Base-by-base conservation (phyloP, 2,113 vertebrate species). In the Daubentonia madagascariensis region DNA sequence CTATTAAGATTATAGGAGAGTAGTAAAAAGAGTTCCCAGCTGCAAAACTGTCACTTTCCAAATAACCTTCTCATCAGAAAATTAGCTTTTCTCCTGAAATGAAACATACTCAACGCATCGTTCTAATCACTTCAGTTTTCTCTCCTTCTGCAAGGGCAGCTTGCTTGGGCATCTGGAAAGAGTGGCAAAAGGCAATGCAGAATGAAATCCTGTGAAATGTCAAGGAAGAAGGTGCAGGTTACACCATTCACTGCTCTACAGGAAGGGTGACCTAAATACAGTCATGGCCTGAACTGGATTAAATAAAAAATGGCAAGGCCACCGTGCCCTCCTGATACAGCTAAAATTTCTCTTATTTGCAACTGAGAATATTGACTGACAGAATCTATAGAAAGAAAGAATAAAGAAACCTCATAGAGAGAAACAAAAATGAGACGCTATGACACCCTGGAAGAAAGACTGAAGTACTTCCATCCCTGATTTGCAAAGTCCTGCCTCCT, bases 51-150 rank as follows among this genome's bases (percentile, higher is more conserved):
- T 87, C 97, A 79, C 70, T 92, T 92, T 79, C 84, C 75, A 92
- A 96, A 72, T 94, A 92, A 90, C 84, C 79, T 92, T 54, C 9
- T 95, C 70, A 70, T 63, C 52, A 92, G 87, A 83, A 97, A 91
- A 93, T 93, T 73, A 79, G 70, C 92, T 96, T 95, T 96, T 92
- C 75, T 85, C 70, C 84, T 61, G 45, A 95, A 96, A 85, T 80
- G 72, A 80, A 97, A 67, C 84, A 54, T 68, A 52, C 48, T 50
- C 67, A 65, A 13, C 8, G 2, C 22, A 20, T 40, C 2, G 0
- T 48, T 70, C 48, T 43, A 73, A 8, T 73, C 86, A 22, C 50
- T n/a, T 54, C 43, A 4, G 1, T n/a, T 48, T 50, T 40, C 25
- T 59, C 28, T 92, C 48, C 57, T 85, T 45, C n/a, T 35, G 35